Conservation (phyloP, 2,113 vertebrate genomes). For the Hyperoodon ampullatus region DNA sequence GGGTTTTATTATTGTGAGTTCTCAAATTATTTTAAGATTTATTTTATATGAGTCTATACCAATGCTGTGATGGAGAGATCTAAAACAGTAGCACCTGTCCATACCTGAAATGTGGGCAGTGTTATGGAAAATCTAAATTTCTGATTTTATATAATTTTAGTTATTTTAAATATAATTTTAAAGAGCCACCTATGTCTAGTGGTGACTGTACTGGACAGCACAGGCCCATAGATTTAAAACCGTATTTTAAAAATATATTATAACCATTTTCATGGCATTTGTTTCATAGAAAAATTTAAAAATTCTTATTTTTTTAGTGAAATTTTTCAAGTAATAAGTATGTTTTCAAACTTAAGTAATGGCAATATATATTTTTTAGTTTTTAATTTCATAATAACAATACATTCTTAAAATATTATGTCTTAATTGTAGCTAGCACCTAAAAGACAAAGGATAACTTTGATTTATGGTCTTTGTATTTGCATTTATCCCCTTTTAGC, state of each 20-base stretch:
- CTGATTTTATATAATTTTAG: not conserved
- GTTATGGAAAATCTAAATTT: not conserved
- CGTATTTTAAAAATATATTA: not conserved
- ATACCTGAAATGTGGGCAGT: not conserved
- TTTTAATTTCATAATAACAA: slow-evolving; percentile 51
- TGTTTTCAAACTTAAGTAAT: not conserved
- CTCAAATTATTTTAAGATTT: slow-evolving; percentile 5
- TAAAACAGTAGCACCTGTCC: not conserved
- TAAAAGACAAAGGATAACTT: slow-evolving; percentile 55
- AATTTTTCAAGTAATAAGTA: not conserved
- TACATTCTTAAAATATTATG: slow-evolving; percentile 43
- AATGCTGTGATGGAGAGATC: not conserved
- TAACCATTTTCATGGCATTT: not conserved
- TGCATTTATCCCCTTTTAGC: slow-evolving; percentile 64
- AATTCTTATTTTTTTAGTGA: not conserved
- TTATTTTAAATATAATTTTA: slow-evolving; percentile 16
- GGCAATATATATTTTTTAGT: not conserved
- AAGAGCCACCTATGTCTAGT: not conserved
- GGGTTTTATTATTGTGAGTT: slow-evolving; percentile 2
- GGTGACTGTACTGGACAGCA: not conserved
- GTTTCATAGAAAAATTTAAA: not conserved
- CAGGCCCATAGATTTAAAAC: not conserved
- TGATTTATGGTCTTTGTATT: slow-evolving; percentile 58
- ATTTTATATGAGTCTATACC: not conserved
- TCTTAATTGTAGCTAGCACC: not conserved